Percentiles rank a stretch among this genome's conserved stretches.
Conservation (phyloP, 2,113 vertebrate species). For the Podilymbus podiceps region DNA sequence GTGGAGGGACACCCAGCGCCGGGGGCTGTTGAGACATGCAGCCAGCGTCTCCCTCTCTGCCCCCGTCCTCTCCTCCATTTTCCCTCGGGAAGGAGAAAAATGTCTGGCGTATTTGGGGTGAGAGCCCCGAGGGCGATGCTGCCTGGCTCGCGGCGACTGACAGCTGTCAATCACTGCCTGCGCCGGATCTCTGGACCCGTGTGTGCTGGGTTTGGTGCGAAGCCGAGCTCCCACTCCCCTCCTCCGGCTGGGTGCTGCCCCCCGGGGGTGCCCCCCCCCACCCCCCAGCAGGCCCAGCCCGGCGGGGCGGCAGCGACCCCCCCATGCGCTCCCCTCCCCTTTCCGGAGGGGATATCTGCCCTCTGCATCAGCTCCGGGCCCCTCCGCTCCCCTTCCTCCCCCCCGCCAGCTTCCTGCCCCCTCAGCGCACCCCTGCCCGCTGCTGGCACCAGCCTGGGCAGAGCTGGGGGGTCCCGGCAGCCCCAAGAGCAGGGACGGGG, state of each 20-base stretch:
- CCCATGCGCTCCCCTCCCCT: not conserved
- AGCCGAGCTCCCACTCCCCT: not conserved
- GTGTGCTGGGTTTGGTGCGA: not conserved
- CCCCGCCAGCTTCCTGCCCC: not conserved
- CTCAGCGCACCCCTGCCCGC: not conserved
- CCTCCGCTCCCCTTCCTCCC: not conserved
- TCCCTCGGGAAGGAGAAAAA: not conserved
- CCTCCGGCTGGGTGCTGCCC: not conserved
- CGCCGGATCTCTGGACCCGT: rapidly evolving
- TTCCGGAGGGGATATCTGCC: conserved; percentile 18
- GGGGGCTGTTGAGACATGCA: not conserved
- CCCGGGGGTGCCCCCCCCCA: not conserved
- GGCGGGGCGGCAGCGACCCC: not conserved
- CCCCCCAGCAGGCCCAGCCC: not conserved
- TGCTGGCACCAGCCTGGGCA: not conserved
- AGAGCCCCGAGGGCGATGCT: not conserved
- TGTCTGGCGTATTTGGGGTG: rapidly evolving
- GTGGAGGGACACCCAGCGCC: not conserved
- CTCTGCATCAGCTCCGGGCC: not conserved
- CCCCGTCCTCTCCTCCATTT: not conserved
- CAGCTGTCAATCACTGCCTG: not conserved
- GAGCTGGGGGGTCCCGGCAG: not conserved
- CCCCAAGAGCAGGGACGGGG: not conserved
- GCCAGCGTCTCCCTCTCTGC: not conserved
- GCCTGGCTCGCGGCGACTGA: not conserved